Evolutionary conservation across 2,797 vertebrate genomes (phyloP).

Genomic region (Oophaga sylvatica): DNA sequence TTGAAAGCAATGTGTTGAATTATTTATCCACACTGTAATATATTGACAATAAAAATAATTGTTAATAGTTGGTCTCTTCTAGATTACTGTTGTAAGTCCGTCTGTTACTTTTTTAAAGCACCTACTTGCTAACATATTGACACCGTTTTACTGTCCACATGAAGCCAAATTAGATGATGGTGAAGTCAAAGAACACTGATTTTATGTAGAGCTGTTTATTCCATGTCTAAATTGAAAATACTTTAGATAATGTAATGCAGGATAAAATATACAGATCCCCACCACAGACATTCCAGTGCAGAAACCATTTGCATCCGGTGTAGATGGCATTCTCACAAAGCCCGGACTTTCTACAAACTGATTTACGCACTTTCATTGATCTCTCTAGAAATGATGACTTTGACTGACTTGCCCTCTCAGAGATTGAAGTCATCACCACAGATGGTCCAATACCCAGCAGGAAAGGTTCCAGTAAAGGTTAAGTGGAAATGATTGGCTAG

Average conservation of each 20-base stretch:
- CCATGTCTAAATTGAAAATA: conserved; percentile 35
- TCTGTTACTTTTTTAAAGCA: neutral
- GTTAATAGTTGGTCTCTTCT: neutral
- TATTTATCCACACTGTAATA: neutral
- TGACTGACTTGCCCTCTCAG: conserved; percentile 71
- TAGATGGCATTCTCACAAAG: conserved; percentile 71
- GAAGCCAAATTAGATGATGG: conserved; percentile 22
- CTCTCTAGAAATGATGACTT: conserved; percentile 66
- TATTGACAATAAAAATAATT: neutral
- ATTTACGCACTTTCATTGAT: conserved; percentile 68
- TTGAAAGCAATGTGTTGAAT: neutral
- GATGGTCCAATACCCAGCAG: conserved; percentile 64
- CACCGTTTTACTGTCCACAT: neutral
- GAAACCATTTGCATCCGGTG: conserved; percentile 65
- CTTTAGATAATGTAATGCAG: conserved; percentile 28
- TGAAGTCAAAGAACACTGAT: conserved; percentile 8
- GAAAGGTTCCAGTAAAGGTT: conserved; percentile 73
- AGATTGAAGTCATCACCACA: conserved; percentile 67
- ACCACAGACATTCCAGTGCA: neutral
- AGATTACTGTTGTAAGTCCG: neutral
- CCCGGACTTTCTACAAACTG: conserved; percentile 67
- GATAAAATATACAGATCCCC: conserved; percentile 34
- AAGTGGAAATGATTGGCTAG: conserved; percentile 70
- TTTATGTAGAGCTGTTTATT: conserved; percentile 37
- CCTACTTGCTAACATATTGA: conserved; percentile 6